Conservation (phyloP, 1,140 invertebrate species). For the Bemisia tabaci region DNA sequence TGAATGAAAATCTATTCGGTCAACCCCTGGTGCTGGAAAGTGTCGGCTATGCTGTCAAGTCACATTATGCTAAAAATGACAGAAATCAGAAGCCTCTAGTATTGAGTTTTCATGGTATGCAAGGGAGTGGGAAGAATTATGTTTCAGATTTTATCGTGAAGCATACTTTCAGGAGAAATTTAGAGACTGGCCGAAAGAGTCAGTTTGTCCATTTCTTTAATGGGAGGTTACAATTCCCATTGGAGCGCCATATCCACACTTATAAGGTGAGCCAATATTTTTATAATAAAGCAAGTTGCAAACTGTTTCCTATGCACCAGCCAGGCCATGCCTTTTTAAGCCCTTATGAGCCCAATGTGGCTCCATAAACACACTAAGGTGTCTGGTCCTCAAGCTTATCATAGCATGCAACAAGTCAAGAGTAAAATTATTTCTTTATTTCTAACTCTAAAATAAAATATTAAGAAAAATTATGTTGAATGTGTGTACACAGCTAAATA, state of each 20-base stretch:
- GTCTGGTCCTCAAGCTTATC: no score
- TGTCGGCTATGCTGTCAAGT: constrained; percentile 38
- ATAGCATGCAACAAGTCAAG: no score
- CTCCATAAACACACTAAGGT: no score
- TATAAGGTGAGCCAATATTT: constrained; percentile 48
- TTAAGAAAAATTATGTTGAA: no score
- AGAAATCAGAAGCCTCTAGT: constrained; percentile 46
- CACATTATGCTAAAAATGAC: constrained; percentile 33
- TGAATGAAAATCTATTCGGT: constrained; percentile 39
- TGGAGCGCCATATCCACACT: constrained; percentile 28
- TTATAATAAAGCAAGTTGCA: no score
- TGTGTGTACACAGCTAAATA: no score
- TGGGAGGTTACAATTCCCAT: constrained; percentile 63
- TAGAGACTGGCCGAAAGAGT: constrained; percentile 49
- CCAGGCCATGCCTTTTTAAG: no score
- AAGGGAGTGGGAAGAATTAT: constrained; percentile 79
- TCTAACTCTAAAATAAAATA: no score
- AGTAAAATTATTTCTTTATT: no score
- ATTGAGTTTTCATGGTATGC: constrained; percentile 64
- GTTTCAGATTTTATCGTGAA: constrained; percentile 66
- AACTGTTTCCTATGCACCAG: no score
- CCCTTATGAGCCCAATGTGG: no score
- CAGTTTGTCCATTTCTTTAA: constrained; percentile 68
- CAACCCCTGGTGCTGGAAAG: constrained; percentile 47
- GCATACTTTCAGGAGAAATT: constrained; percentile 51